Evolutionary conservation across 2,797 vertebrate genomes (phyloP), one percentile per base, ranked within the genome.

Genomic region (Acipenser ruthenus): DNA sequence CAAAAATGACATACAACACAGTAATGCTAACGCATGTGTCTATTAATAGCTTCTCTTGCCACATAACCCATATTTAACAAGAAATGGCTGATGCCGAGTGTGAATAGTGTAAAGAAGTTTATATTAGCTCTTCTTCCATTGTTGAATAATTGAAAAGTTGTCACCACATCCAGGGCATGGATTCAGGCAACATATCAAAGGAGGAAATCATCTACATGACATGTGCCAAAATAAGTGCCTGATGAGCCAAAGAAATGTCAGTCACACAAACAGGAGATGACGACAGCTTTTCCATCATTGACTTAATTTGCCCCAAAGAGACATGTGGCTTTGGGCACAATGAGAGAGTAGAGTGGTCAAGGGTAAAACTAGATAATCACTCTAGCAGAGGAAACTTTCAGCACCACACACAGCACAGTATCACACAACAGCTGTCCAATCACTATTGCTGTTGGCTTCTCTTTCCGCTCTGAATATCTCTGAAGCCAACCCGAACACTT

Each of bases 191-290:
- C 68, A 75, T 74, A 82, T 78, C 71, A 75, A 83, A 78, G 52
- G 65, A 80, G 75, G 75, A 84, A 84, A 86, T 82, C 78, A 76
- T 75, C 78, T 79, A 79, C 80, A 79, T 79, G 76, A 73, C 66
- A 71, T 75, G 73, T 72, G 63, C 80, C 79, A 77, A 83, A 77
- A 76, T 73, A 79, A 74, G 74, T 70, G 73, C 47, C 71, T 65
- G 65, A 68, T 11, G 7, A 62, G 79, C 80, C 80, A 83, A 78
- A 65, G 78, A 83, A 79, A 73, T 78, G 75, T 73, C 74, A 67
- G 71, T 82, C 77, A 78, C 71, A 65, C 65, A 72, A 65, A 62
- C 8, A 9, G 67, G 56, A 37, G 69, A 77, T 74, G 74, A 82
- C 79, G 75, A 77, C 79, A 74, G 73, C 69, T 48, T 61, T 11